Evolutionary conservation across 2,797 vertebrate species (phyloP).

Genomic region (Trematocara caparti): DNA sequence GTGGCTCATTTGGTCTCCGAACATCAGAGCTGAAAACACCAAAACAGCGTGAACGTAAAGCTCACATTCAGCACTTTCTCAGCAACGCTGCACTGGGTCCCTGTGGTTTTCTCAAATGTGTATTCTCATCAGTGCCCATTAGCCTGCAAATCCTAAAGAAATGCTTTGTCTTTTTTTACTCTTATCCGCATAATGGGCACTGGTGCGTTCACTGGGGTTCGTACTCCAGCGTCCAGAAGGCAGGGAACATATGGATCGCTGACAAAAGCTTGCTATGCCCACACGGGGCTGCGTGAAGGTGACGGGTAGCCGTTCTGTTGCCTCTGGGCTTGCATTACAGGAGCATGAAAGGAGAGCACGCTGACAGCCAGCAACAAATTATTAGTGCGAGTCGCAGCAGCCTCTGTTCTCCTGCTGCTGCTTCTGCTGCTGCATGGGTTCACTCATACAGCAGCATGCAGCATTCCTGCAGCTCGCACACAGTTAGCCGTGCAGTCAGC

Average conservation of each 20-base stretch:
- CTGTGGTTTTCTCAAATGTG: not conserved
- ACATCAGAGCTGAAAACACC: not conserved
- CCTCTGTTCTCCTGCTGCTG: slow-evolving; percentile 2
- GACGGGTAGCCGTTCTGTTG: not conserved
- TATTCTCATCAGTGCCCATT: not conserved
- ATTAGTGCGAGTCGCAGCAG: not conserved
- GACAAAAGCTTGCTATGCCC: slow-evolving; percentile 5
- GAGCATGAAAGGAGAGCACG: not conserved
- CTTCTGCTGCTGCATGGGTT: slow-evolving; percentile 8
- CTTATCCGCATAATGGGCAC: not conserved
- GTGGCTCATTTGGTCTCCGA: not conserved
- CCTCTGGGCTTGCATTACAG: slow-evolving; percentile 9
- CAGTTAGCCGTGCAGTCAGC: not conserved
- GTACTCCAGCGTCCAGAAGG: slow-evolving; percentile 13
- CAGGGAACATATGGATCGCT: slow-evolving; percentile 13
- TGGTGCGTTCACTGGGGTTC: not conserved
- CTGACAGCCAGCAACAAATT: not conserved
- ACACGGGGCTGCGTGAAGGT: slow-evolving; percentile 20
- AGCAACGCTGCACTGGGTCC: not conserved
- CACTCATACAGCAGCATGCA: not conserved
- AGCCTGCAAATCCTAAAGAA: slow-evolving; percentile 9
- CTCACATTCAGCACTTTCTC: not conserved
- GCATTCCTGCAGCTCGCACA: slow-evolving; percentile 3
- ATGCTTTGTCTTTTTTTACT: slow-evolving; percentile 18
- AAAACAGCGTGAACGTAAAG: not conserved